A percentile compares a stretch with the other conserved stretches of the same genome.
phyloP scores from a whole-genome alignment of 2,113 vertebrate genomes.

The Seriola quinqueradiata region DNA sequence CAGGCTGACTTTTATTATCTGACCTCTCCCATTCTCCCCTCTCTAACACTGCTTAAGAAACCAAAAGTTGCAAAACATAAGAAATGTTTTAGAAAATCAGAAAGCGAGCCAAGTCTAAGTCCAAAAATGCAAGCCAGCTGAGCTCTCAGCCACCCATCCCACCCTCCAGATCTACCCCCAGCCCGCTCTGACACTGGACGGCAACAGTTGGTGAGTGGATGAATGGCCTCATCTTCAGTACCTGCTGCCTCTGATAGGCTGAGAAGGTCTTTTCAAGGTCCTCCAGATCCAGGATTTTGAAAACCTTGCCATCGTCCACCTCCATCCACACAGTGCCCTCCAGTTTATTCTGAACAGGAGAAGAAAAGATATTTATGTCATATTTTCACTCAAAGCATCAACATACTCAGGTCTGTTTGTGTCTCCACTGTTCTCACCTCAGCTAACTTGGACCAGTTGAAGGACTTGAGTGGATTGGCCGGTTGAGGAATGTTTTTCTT shows the following conservation, averaged over 20 bases:
- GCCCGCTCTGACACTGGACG: background rate
- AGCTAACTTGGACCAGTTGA: conserved; percentile 97
- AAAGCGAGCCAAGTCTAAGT: conserved; percentile 5
- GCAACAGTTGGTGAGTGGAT: background rate
- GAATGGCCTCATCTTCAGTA: conserved; percentile 70
- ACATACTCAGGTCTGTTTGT: too few species aligned
- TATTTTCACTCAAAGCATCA: conserved; percentile 5
- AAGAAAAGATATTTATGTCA: background rate
- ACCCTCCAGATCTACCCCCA: background rate
- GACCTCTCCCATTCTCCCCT: background rate
- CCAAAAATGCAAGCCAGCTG: conserved; percentile 11
- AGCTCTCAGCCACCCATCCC: background rate
- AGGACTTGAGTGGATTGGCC: conserved; percentile 94
- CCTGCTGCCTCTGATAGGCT: conserved; percentile 99
- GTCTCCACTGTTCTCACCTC: conserved; percentile 86
- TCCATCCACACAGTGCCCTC: conserved; percentile 95
- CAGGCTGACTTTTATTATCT: background rate
- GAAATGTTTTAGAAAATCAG: conserved; percentile 18
- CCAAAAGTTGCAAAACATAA: conserved; percentile 28
- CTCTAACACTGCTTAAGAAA: conserved; percentile 24
- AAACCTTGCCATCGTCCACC: conserved; percentile 93
- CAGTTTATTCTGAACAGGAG: conserved; percentile 91
- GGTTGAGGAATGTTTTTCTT: conserved; percentile 97
- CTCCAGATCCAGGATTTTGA: conserved; percentile 94
- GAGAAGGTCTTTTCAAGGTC: conserved; percentile 98